Percentiles rank a stretch among this genome's conserved stretches.
These are phyloP conservation scores for Gymnocypris eckloni DNA, from an alignment of 2,797 vertebrate genomes.

Conservation along the genomic window DNA sequence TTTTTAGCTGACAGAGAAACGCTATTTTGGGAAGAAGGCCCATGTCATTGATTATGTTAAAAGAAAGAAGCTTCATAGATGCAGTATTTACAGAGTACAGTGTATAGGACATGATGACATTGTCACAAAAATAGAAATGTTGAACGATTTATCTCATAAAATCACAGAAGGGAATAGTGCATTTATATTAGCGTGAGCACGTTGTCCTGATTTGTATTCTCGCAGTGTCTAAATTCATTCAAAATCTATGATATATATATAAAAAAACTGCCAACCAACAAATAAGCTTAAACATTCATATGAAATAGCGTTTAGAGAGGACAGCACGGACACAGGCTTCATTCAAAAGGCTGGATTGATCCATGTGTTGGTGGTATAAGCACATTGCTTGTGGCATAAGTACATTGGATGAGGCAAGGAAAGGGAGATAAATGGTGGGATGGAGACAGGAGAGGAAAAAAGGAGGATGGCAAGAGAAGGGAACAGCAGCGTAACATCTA, in stretches of 20 bases:
- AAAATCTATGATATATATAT: not conserved
- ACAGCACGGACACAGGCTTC: conserved; percentile 2
- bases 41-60: conserved; percentile 63
- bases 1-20: conserved; percentile 60
- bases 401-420: conserved; percentile 33
- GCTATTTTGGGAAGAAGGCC: conserved; percentile 62
- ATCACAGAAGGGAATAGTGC: not conserved
- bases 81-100: conserved; percentile 12
- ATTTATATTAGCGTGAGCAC: not conserved
- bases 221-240: not conserved
- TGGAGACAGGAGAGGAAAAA: conserved; percentile 45
- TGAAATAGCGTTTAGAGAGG: conserved; percentile 11
- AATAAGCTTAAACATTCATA: not conserved
- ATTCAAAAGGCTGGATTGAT: conserved; percentile 26
- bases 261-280: not conserved
- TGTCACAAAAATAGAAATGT: conserved; percentile 40
- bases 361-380: conserved; percentile 27
- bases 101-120: conserved; percentile 21
- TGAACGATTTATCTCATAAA: conserved; percentile 20
- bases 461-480: conserved; percentile 53
- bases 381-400: conserved; percentile 27
- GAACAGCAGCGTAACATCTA: conserved; percentile 60
- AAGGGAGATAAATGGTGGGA: conserved; percentile 12
- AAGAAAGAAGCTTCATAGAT: conserved; percentile 48
- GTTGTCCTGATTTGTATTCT: not conserved